These are phyloP conservation scores for Gavialis gangeticus DNA, from an alignment of 2,113 vertebrate genomes.

Conservation along the genomic window DNA sequence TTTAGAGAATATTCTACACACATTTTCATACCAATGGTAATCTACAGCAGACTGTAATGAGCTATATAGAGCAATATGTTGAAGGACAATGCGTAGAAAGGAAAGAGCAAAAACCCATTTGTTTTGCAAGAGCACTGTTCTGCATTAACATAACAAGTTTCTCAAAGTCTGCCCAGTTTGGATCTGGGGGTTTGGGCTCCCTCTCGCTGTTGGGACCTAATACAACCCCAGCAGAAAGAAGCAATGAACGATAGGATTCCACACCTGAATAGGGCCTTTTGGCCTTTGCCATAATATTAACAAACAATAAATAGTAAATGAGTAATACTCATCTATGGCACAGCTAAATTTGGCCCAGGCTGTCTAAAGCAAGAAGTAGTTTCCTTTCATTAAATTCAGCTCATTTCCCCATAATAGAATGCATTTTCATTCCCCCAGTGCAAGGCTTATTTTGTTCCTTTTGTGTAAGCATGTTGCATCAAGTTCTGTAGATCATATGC, in stretches of 20 bases:
- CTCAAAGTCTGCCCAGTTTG: not conserved
- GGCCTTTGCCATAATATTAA: not conserved
- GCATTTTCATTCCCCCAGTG: constrained; percentile 7
- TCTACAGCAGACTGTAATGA: constrained; percentile 16
- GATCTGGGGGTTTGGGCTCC: not conserved
- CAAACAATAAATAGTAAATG: not conserved
- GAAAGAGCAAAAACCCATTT: not conserved
- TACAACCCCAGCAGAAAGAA: not conserved
- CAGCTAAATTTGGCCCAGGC: not conserved
- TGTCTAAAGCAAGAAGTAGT: not conserved
- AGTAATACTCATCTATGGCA: not conserved
- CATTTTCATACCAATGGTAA: not conserved
- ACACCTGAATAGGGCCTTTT: not conserved
- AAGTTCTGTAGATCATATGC: constrained; percentile 29
- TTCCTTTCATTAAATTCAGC: constrained; percentile 60
- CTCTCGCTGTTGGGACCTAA: not conserved
- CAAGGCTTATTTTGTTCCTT: constrained; percentile 39
- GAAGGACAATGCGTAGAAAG: not conserved
- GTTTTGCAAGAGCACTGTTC: not conserved
- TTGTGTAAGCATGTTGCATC: constrained; percentile 14
- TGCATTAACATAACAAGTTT: not conserved
- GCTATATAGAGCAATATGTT: not conserved
- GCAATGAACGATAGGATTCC: not conserved
- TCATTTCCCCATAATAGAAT: constrained; percentile 61
- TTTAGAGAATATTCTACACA: not conserved